A percentile compares a stretch with the other conserved stretches of the same genome.
These are phyloP conservation scores for Proisotoma minuta DNA, from an alignment of 2,888 invertebrate species.

Conservation along the genomic window DNA sequence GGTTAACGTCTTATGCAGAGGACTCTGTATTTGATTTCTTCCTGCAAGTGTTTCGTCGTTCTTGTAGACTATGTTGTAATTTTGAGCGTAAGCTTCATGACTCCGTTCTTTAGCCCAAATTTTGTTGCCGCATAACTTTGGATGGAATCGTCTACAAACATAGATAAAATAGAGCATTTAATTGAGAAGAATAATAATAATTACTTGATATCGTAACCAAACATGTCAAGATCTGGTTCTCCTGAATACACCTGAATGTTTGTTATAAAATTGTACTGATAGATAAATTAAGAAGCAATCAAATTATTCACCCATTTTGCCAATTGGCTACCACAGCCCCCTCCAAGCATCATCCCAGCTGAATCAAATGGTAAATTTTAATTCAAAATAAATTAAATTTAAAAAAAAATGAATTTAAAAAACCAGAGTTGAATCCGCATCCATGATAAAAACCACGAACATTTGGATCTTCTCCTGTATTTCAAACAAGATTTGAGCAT, in stretches of 20 bases:
- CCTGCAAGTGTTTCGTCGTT: constrained; percentile 79
- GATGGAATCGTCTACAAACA: constrained; percentile 62
- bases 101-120: constrained; percentile 76
- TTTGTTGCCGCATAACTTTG: constrained; percentile 63
- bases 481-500: neutral
- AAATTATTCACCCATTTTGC: constrained; percentile 87
- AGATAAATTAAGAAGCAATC: too few relatives aligned
- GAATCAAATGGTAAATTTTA: neutral
- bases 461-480: constrained; percentile 50
- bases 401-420: too few relatives aligned
- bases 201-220: constrained; percentile 72
- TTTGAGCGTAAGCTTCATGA: constrained; percentile 84
- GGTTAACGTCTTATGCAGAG: constrained; percentile 67
- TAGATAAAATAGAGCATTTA: neutral
- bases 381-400: too few relatives aligned
- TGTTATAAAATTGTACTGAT: too few relatives aligned
- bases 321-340: constrained; percentile 78
- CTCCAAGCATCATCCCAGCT: constrained; percentile 80
- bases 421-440: constrained; percentile 80
- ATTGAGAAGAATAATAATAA: neutral
- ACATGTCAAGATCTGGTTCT: constrained; percentile 79
- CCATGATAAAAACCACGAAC: constrained; percentile 72
- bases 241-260: constrained; percentile 74
- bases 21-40: constrained; percentile 64
- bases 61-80: constrained; percentile 76